Evolutionary conservation across 2,888 invertebrate genomes (phyloP).

Genomic region (Pegoplata infirma): DNA sequence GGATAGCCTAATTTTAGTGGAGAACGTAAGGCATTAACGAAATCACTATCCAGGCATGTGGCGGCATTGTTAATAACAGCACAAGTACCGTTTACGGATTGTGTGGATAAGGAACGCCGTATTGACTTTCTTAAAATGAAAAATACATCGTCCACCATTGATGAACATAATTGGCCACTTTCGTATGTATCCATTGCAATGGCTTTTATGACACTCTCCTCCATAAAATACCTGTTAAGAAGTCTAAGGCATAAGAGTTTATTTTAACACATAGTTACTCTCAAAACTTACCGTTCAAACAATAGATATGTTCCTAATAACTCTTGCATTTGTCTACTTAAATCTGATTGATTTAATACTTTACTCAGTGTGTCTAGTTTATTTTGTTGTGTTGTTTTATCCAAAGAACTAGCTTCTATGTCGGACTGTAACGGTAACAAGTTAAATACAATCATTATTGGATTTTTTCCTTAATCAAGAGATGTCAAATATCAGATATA

Average conservation of each 20-base stretch:
- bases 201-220: slow-evolving; percentile 96
- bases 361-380: slow-evolving; percentile 81
- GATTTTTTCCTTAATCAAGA: too few relatives aligned
- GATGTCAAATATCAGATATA: too few relatives aligned
- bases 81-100: slow-evolving; percentile 96
- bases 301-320: slow-evolving; percentile 92
- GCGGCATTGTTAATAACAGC: slow-evolving; percentile 96
- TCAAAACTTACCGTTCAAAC: slow-evolving; percentile 84
- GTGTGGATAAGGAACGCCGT: slow-evolving; percentile 93
- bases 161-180: slow-evolving; percentile 87
- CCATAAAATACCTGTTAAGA: slow-evolving; percentile 87
- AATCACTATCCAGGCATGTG: slow-evolving; percentile 91
- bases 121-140: slow-evolving; percentile 98
- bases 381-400: slow-evolving; percentile 78
- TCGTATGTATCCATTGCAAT: slow-evolving; percentile 87
- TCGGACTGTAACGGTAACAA: too few relatives aligned
- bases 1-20: slow-evolving; percentile 88
- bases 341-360: slow-evolving; percentile 84
- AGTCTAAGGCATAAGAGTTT: too few relatives aligned
- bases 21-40: slow-evolving; percentile 85
- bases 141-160: slow-evolving; percentile 98
- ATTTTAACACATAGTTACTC: neutral
- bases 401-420: slow-evolving; percentile 81
- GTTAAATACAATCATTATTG: too few relatives aligned
- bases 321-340: slow-evolving; percentile 89